phyloP scores from a whole-genome alignment of 2,888 invertebrate genomes.

The Sesia apiformis region DNA sequence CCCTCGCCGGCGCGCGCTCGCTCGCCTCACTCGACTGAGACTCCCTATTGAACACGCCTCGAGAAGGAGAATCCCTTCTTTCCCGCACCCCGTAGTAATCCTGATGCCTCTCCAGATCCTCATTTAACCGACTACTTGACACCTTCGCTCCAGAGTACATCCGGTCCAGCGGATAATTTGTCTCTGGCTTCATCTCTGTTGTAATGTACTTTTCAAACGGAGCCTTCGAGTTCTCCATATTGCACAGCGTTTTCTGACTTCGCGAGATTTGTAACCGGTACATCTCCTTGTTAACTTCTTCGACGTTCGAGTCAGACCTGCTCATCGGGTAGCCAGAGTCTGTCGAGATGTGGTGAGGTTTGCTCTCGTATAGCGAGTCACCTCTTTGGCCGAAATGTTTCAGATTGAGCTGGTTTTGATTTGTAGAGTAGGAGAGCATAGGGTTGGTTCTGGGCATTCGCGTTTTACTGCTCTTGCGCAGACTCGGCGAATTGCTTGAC shows the following conservation, averaged over 20 bases:
- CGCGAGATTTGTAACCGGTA: conserved; percentile 66
- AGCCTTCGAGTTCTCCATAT: conserved; percentile 60
- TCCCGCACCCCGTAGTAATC: conserved; percentile 50
- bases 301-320: conserved; percentile 67
- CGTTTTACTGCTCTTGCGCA: conserved; percentile 68
- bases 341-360: conserved; percentile 62
- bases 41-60: conserved; percentile 41
- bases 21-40: conserved; percentile 56
- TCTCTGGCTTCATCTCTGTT: conserved; percentile 53
- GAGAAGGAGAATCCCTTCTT: conserved; percentile 50
- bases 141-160: conserved; percentile 63
- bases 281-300: conserved; percentile 71
- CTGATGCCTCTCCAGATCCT: conserved; percentile 59
- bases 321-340: conserved; percentile 65
- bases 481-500: conserved; percentile 62
- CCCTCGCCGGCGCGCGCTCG: conserved; percentile 34
- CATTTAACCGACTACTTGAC: conserved; percentile 59
- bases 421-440: conserved; percentile 68
- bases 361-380: conserved; percentile 60
- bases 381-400: conserved; percentile 68
- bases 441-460: conserved; percentile 76
- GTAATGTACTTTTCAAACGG: conserved; percentile 55
- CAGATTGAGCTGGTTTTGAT: conserved; percentile 58
- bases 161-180: conserved; percentile 63
- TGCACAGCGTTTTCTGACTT: conserved; percentile 64